phyloP scores from a whole-genome alignment of 1,140 invertebrate species.

The Brachystomella parvula region DNA sequence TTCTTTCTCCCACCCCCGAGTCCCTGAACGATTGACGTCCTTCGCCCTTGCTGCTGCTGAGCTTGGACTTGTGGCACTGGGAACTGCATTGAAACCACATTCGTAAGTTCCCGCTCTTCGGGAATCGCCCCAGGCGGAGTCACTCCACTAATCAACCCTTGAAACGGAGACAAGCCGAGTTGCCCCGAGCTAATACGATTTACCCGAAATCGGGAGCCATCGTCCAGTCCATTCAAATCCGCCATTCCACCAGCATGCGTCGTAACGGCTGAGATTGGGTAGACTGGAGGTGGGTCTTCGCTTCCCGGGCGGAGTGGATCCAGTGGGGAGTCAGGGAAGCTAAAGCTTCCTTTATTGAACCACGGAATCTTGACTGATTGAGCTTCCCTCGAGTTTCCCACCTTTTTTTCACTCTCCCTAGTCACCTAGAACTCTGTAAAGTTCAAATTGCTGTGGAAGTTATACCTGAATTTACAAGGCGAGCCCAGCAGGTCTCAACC shows the following conservation, averaged over 20 bases:
- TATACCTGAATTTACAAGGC: not conserved
- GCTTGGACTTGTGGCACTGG: conserved; percentile 29
- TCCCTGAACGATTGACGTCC: conserved; percentile 35
- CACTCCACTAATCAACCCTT: not conserved
- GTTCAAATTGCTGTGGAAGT: not conserved
- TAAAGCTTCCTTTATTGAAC: conserved; percentile 36
- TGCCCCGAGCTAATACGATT: conserved; percentile 33
- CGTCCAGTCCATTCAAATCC: conserved; percentile 11
- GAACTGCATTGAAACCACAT: not conserved
- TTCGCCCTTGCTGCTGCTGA: conserved; percentile 28
- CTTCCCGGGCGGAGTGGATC: not conserved
- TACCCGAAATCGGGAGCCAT: conserved; percentile 31
- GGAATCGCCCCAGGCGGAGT: conserved; percentile 18
- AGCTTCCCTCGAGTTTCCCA: not conserved
- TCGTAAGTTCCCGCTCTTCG: conserved; percentile 30
- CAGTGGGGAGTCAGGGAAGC: conserved; percentile 30
- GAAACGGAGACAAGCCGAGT: too few species aligned
- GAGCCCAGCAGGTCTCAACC: not conserved
- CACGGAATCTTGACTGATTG: conserved; percentile 37
- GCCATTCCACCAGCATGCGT: not conserved
- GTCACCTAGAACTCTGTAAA: not conserved
- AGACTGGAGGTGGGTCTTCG: not conserved
- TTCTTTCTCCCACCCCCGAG: conserved; percentile 38
- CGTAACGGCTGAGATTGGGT: not conserved
- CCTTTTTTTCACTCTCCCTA: not conserved